Conservation (phyloP, 2,113 vertebrate species). For the Ahaetulla prasina region DNA sequence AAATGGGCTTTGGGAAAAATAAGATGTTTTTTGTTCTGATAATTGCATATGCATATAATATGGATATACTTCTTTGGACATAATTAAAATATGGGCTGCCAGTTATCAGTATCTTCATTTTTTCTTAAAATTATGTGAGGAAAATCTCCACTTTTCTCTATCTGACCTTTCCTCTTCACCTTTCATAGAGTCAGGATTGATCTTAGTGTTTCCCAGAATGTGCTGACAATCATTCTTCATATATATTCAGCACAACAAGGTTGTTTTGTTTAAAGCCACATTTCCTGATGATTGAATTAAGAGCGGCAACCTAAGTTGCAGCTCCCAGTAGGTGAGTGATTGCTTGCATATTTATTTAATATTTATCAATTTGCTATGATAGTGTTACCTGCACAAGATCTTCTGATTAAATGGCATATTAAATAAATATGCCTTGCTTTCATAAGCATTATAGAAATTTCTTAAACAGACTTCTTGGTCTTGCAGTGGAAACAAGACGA, state of each 20-base stretch:
- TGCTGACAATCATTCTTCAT: slow-evolving; percentile 28
- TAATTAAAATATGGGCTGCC: background rate
- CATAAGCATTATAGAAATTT: background rate
- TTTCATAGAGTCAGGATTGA: slow-evolving; percentile 44
- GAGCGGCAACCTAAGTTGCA: background rate
- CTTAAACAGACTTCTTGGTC: background rate
- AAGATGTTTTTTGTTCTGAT: background rate
- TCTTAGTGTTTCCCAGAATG: slow-evolving; percentile 58
- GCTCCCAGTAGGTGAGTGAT: background rate
- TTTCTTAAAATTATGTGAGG: background rate
- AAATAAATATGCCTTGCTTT: background rate
- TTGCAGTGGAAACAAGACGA: background rate
- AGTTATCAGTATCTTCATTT: background rate
- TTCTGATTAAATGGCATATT: background rate
- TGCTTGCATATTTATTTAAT: slow-evolving; percentile 12
- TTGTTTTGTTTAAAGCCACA: slow-evolving; percentile 33
- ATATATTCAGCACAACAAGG: slow-evolving; percentile 37
- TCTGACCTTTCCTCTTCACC: slow-evolving; percentile 32
- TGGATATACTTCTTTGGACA: background rate
- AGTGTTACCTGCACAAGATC: slow-evolving; percentile 14
- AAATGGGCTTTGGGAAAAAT: background rate
- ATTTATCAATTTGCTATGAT: background rate
- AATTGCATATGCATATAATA: too few species aligned
- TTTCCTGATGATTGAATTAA: slow-evolving; percentile 25
- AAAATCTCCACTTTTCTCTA: background rate